Percentiles rank a stretch among this genome's conserved stretches.
These are phyloP conservation scores for Babylonia areolata DNA, from an alignment of 1,140 invertebrate genomes.

Conservation along the genomic window DNA sequence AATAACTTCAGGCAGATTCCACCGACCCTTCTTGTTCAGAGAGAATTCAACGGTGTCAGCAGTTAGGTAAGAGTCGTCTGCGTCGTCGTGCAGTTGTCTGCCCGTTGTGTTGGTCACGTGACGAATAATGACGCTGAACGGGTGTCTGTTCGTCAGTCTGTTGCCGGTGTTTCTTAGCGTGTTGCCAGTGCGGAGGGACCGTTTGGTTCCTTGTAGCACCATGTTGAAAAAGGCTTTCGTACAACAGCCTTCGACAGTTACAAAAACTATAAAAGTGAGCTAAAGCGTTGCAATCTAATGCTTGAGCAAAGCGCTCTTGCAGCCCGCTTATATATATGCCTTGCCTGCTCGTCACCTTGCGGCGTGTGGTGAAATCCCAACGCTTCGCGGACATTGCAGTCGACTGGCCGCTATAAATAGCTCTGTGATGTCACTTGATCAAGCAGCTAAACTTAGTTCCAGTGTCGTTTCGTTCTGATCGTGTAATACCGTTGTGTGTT, in stretches of 20 bases:
- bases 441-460: neutral
- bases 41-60: slow-evolving; percentile 42
- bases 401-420: neutral
- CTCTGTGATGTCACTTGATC: neutral
- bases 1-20: slow-evolving; percentile 38
- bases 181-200: slow-evolving; percentile 44
- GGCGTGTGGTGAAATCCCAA: neutral
- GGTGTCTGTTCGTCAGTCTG: neutral
- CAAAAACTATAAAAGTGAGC: neutral
- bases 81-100: neutral
- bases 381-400: too few relatives aligned
- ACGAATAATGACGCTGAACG: slow-evolving; percentile 12
- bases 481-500: too few relatives aligned
- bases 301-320: too few relatives aligned
- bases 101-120: too few relatives aligned
- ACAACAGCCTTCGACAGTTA: neutral
- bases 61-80: slow-evolving; percentile 30
- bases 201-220: slow-evolving; percentile 44
- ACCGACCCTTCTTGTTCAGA: slow-evolving; percentile 49
- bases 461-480: too few relatives aligned
- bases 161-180: slow-evolving; percentile 40
- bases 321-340: too few relatives aligned
- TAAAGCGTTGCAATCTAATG: neutral
- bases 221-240: neutral
- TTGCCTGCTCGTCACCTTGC: too few relatives aligned